Evolutionary conservation across 2,888 invertebrate species (phyloP).

Genomic region (Dichetophora obliterata): DNA sequence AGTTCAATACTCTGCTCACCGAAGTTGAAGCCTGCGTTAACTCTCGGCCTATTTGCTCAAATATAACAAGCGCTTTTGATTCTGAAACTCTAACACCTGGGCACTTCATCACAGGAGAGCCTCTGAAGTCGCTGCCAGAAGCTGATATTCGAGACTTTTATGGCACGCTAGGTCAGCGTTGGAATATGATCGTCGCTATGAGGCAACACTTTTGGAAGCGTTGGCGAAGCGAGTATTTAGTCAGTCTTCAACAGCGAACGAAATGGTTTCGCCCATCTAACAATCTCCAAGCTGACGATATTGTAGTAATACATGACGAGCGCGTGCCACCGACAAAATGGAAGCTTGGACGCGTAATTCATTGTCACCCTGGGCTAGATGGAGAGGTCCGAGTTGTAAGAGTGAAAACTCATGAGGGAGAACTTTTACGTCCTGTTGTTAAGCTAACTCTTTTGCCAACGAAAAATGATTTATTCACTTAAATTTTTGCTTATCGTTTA

Average conservation of each 20-base stretch:
- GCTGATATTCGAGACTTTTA: neutral
- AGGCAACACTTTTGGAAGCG: too few relatives aligned
- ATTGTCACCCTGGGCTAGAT: neutral
- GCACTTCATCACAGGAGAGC: slow-evolving; percentile 44
- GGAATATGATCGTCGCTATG: too few relatives aligned
- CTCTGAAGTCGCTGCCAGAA: slow-evolving; percentile 37
- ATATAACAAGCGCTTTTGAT: neutral
- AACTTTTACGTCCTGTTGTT: neutral
- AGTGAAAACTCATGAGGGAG: neutral
- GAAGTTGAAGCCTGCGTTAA: slow-evolving; percentile 36
- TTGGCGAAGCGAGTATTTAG: slow-evolving; percentile 7
- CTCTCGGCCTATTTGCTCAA: slow-evolving; percentile 25
- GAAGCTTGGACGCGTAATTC: neutral
- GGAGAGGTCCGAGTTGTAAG: neutral
- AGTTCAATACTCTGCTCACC: slow-evolving; percentile 29
- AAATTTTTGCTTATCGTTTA: too few relatives aligned
- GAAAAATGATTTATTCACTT: too few relatives aligned
- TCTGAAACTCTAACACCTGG: slow-evolving; percentile 38
- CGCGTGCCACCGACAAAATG: too few relatives aligned
- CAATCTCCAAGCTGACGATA: slow-evolving; percentile 12
- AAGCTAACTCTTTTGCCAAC: too few relatives aligned
- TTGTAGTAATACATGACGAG: slow-evolving; percentile 21
- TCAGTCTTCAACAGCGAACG: neutral
- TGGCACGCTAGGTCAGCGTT: slow-evolving; percentile 9
- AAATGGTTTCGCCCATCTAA: slow-evolving; percentile 16